Conservation (phyloP, 2,888 invertebrate species). For the Lepetodrilus schrolli region DNA sequence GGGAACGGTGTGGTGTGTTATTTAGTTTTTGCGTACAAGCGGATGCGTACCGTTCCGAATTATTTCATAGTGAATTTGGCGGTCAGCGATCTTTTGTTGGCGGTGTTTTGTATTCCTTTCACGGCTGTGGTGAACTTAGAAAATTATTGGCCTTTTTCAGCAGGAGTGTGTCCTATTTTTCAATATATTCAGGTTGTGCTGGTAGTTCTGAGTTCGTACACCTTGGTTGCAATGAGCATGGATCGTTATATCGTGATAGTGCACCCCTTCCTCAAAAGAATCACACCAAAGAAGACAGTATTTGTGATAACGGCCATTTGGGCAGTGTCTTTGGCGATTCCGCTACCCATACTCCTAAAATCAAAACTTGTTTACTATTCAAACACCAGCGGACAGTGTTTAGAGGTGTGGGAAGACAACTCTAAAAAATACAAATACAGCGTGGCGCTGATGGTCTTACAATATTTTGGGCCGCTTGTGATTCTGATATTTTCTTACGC, state of each 20-base stretch:
- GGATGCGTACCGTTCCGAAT: conserved; percentile 69
- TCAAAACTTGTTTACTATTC: conserved; percentile 75
- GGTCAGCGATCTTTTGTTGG: conserved; percentile 66
- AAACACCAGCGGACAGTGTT: conserved; percentile 49
- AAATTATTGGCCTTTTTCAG: conserved; percentile 90
- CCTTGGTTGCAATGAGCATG: conserved; percentile 89
- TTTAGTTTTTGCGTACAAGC: conserved; percentile 52
- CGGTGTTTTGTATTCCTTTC: conserved; percentile 74
- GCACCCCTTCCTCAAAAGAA: conserved; percentile 87
- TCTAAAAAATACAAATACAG: conserved; percentile 80
- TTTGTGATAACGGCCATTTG: conserved; percentile 83
- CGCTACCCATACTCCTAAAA: conserved; percentile 86
- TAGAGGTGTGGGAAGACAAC: conserved; percentile 50
- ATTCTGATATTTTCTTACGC: conserved; percentile 90
- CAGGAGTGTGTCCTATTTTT: conserved; percentile 85
- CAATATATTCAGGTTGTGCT: conserved; percentile 82
- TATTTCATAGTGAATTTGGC: conserved; percentile 58
- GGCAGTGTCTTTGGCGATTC: conserved; percentile 85
- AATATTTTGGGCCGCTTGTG: conserved; percentile 86
- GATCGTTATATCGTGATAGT: conserved; percentile 92
- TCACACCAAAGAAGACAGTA: conserved; percentile 84
- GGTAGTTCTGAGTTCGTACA: conserved; percentile 86
- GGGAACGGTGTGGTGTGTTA: conserved; percentile 56
- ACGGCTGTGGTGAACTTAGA: conserved; percentile 84
- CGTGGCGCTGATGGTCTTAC: conserved; percentile 84